Conservation (phyloP, 2,113 vertebrate species). For the Alethe castanea region DNA sequence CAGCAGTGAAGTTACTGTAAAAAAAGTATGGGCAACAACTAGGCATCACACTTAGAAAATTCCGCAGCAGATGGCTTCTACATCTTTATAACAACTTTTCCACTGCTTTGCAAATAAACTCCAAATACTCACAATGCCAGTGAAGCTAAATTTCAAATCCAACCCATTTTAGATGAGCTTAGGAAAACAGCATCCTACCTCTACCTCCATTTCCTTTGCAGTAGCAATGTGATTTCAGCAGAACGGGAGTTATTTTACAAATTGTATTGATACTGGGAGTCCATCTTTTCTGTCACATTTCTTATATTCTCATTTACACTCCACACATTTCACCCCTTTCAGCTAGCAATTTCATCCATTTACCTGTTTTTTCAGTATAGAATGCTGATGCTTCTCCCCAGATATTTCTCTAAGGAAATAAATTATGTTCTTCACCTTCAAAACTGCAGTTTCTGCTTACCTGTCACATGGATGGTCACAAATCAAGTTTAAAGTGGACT, state of each 20-base stretch:
- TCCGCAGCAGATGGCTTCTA: neutral
- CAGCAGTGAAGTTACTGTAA: neutral
- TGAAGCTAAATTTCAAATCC: neutral
- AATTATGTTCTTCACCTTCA: neutral
- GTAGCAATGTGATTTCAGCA: neutral
- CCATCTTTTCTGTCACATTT: neutral
- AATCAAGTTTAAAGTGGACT: neutral
- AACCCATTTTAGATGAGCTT: neutral
- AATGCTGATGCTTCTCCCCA: neutral
- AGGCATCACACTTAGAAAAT: neutral
- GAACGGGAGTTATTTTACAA: neutral
- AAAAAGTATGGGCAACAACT: neutral
- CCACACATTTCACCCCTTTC: neutral
- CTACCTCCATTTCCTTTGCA: neutral
- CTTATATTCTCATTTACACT: neutral
- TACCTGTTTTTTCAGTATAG: neutral
- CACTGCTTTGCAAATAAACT: neutral
- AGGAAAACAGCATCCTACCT: neutral
- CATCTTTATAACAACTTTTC: neutral
- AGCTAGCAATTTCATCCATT: neutral
- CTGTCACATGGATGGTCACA: accelerated
- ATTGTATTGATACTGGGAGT: neutral
- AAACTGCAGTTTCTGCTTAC: neutral
- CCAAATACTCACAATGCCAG: neutral
- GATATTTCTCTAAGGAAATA: neutral